Evolutionary conservation across 1,140 invertebrate genomes (phyloP).

Genomic region (Hyposmocoma kahamanoa): DNA sequence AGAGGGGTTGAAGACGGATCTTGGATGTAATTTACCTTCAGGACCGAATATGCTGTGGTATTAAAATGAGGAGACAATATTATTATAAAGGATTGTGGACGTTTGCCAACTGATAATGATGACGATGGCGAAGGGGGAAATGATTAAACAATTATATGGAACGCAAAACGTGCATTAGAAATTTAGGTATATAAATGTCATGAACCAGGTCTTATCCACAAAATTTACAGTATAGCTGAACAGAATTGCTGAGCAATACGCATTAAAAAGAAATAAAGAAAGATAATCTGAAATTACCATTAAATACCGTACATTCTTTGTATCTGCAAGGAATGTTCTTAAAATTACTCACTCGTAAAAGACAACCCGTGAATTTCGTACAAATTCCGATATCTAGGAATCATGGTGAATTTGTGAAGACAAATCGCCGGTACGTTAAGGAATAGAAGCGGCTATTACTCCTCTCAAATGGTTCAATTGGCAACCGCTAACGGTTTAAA

Average conservation of each 20-base stretch:
- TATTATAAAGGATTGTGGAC: too few species aligned
- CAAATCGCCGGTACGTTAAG: background rate
- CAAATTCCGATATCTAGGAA: background rate
- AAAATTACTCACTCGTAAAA: too few species aligned
- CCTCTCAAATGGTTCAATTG: conserved; percentile 1
- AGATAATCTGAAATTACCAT: background rate
- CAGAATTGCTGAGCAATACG: background rate
- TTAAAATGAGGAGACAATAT: too few species aligned
- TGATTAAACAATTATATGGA: too few species aligned
- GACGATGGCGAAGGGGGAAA: too few species aligned
- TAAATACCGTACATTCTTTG: background rate
- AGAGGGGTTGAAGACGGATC: too few species aligned
- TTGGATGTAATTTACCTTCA: too few species aligned
- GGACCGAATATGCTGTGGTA: too few species aligned
- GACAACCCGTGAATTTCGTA: too few species aligned
- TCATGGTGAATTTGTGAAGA: conserved; percentile 1
- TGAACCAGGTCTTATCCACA: background rate
- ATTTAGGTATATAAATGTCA: background rate
- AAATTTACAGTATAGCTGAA: too few species aligned
- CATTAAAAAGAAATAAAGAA: background rate
- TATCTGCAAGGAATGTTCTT: too few species aligned
- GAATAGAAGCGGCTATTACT: background rate
- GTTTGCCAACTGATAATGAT: too few species aligned
- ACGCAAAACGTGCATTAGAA: background rate
- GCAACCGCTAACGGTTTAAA: conserved; percentile 2